These are phyloP conservation scores for Nesometra sesokonis DNA, from an alignment of 35 echinoderm and acorn worm genomes.

Conservation along the genomic window DNA sequence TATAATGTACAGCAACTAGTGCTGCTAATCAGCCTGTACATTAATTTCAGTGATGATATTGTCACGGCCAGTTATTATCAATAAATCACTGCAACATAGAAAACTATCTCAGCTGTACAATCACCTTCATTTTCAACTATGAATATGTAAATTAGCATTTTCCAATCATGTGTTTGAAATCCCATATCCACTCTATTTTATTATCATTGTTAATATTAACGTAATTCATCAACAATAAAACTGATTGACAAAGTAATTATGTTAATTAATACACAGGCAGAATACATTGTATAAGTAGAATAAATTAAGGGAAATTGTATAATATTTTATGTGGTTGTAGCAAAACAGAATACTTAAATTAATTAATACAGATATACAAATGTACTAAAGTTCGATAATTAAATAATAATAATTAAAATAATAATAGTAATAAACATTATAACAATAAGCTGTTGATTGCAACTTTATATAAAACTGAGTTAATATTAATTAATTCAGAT, in stretches of 20 bases:
- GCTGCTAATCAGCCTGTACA: background rate
- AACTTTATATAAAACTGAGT: no score
- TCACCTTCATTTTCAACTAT: background rate
- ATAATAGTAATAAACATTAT: no score
- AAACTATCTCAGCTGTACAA: background rate
- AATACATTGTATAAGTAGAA: no score
- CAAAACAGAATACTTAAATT: no score
- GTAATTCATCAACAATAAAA: background rate
- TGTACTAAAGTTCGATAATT: no score
- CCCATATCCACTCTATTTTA: background rate
- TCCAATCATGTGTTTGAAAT: background rate
- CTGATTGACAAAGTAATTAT: background rate
- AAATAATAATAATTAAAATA: no score
- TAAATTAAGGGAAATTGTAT: no score
- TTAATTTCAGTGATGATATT: background rate
- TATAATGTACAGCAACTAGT: background rate
- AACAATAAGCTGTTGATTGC: no score
- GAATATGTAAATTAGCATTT: background rate
- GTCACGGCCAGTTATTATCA: background rate
- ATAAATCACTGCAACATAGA: background rate
- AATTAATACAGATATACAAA: no score
- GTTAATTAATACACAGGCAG: background rate
- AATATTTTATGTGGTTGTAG: no score
- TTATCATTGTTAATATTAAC: background rate
- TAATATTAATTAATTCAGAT: no score